Conservation (phyloP, 2,113 vertebrate species). For the Sminthopsis crassicaudata region DNA sequence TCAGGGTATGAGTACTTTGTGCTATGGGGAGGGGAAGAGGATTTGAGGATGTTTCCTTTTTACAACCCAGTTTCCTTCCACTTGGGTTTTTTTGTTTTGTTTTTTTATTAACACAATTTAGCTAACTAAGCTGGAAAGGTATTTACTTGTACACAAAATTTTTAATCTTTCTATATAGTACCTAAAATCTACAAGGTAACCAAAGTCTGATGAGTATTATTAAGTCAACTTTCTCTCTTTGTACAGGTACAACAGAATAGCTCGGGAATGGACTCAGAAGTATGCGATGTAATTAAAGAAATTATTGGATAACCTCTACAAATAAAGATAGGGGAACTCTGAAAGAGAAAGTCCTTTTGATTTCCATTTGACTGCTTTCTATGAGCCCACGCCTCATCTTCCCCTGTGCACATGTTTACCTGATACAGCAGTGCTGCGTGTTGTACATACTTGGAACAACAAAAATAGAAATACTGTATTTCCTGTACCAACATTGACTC, state of each 20-base stretch:
- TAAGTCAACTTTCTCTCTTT: slow-evolving; percentile 83
- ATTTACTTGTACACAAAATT: not conserved
- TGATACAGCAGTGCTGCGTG: slow-evolving; percentile 90
- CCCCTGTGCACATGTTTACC: slow-evolving; percentile 90
- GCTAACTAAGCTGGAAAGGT: slow-evolving; percentile 26
- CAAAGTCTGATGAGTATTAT: slow-evolving; percentile 65
- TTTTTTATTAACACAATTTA: slow-evolving; percentile 20
- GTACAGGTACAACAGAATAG: slow-evolving; percentile 99
- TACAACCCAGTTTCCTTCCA: not conserved
- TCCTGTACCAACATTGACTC: slow-evolving; percentile 89
- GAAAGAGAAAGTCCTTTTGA: slow-evolving; percentile 97
- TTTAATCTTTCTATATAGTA: not conserved
- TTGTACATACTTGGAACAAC: slow-evolving; percentile 92
- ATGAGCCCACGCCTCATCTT: slow-evolving; percentile 95
- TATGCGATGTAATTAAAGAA: slow-evolving; percentile 99
- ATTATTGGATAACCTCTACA: slow-evolving; percentile 96
- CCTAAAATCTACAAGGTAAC: slow-evolving; percentile 57
- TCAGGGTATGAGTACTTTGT: slow-evolving; percentile 22
- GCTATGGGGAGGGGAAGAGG: not conserved
- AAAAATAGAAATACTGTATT: slow-evolving; percentile 90
- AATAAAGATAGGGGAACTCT: slow-evolving; percentile 98
- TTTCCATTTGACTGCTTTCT: slow-evolving; percentile 99
- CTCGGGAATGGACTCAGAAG: slow-evolving; percentile 99
- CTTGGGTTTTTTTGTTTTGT: not conserved
- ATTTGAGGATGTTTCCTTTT: not conserved